Conservation (phyloP, 1,140 invertebrate genomes). For the Drosophila burlai region DNA sequence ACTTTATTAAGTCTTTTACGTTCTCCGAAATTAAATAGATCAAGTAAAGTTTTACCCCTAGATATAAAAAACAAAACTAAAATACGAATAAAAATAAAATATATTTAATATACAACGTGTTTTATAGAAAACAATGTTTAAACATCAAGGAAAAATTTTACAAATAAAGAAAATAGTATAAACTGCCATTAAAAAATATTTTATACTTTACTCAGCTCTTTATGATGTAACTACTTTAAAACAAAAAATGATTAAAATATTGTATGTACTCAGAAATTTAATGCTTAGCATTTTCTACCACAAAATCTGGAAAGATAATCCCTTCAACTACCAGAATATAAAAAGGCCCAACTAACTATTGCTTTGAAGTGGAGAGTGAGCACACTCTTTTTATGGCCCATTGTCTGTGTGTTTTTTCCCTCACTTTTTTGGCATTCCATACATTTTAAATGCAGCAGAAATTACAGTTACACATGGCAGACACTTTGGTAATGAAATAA, state of each 20-base stretch:
- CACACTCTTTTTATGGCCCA: slow-evolving; percentile 21
- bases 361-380: not conserved
- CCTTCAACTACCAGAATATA: not conserved
- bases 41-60: too few relatives aligned
- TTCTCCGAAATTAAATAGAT: too few relatives aligned
- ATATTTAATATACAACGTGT: not conserved
- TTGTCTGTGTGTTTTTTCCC: slow-evolving; percentile 25
- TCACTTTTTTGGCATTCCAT: slow-evolving; percentile 24
- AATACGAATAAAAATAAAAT: not conserved
- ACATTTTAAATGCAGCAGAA: slow-evolving; percentile 56
- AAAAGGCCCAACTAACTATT: slow-evolving; percentile 9
- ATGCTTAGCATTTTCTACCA: not conserved
- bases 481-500: slow-evolving; percentile 62
- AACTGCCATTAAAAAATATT: too few relatives aligned
- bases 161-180: too few relatives aligned
- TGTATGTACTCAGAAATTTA: not conserved
- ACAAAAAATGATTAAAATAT: not conserved
- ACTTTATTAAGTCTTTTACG: too few relatives aligned
- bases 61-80: too few relatives aligned
- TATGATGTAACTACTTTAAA: not conserved
- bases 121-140: not conserved
- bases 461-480: slow-evolving; percentile 37
- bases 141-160: not conserved
- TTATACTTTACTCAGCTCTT: not conserved
- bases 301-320: not conserved